These are phyloP conservation scores for Notarius quadriscutis DNA, from an alignment of 2,113 vertebrate species.

Conservation along the genomic window DNA sequence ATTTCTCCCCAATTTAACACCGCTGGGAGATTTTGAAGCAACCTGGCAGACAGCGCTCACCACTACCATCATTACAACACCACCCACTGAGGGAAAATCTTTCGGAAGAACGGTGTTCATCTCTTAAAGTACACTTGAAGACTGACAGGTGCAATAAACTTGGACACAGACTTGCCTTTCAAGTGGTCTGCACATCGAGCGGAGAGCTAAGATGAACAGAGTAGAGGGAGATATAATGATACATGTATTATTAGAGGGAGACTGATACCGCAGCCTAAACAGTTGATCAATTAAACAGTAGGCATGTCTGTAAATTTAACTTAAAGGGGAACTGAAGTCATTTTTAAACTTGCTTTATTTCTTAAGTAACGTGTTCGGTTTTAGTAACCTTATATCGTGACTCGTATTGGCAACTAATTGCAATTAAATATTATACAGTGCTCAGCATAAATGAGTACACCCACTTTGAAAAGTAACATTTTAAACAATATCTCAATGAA, in stretches of 20 bases:
- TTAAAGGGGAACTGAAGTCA: not conserved
- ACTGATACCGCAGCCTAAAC: not conserved
- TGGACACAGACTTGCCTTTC: not conserved
- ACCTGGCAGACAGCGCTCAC: not conserved
- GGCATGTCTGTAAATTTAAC: not conserved
- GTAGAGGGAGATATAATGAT: not conserved
- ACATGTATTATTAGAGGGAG: not conserved
- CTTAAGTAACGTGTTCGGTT: no score
- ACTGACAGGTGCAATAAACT: not conserved
- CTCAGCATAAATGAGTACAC: no score
- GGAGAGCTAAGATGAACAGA: not conserved
- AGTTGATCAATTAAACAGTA: not conserved
- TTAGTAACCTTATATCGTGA: no score
- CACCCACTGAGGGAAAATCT: not conserved
- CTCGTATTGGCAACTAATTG: no score
- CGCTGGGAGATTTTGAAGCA: not conserved
- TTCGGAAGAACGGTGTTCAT: not conserved
- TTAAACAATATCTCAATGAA: not conserved
- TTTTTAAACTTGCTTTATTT: no score
- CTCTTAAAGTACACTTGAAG: not conserved
- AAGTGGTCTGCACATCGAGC: not conserved
- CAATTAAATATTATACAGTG: no score
- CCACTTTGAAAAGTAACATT: no score
- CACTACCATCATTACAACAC: not conserved
- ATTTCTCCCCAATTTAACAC: not conserved